Conservation (phyloP, 2,113 vertebrate species). For the Poecilia latipinna region DNA sequence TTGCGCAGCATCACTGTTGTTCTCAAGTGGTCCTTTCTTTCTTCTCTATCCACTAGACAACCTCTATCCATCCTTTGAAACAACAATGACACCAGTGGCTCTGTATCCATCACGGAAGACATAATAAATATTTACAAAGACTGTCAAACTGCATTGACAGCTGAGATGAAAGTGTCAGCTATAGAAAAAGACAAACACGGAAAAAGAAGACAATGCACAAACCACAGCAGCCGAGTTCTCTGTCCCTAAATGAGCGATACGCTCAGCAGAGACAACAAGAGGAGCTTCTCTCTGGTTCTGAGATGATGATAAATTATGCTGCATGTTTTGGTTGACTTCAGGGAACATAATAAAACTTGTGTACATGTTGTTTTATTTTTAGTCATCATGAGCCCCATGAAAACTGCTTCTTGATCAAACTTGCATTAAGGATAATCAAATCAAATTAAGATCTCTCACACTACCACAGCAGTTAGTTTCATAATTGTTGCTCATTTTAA, state of each 20-base stretch:
- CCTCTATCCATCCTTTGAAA: constrained; percentile 42
- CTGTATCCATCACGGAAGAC: constrained; percentile 34
- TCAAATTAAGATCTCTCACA: background rate
- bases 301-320: background rate
- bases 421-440: background rate
- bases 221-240: background rate
- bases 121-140: constrained; percentile 48
- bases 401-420: background rate
- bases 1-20: constrained; percentile 16
- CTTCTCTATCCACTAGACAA: constrained; percentile 9
- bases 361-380: background rate
- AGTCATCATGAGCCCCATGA: background rate
- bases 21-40: constrained; percentile 15
- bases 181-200: constrained; percentile 6
- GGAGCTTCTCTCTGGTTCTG: background rate
- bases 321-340: background rate
- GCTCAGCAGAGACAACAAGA: background rate
- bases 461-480: too few relatives aligned
- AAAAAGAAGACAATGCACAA: background rate
- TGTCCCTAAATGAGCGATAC: background rate
- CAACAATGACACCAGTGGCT: constrained; percentile 30
- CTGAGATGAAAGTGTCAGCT: constrained; percentile 39
- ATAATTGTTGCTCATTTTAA: too few relatives aligned
- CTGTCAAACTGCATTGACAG: constrained; percentile 36
- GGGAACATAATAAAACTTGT: background rate